Percentiles rank a stretch among this genome's conserved stretches.
These are phyloP conservation scores for Habropoda laboriosa DNA, from an alignment of 1,140 invertebrate species.

Conservation along the genomic window DNA sequence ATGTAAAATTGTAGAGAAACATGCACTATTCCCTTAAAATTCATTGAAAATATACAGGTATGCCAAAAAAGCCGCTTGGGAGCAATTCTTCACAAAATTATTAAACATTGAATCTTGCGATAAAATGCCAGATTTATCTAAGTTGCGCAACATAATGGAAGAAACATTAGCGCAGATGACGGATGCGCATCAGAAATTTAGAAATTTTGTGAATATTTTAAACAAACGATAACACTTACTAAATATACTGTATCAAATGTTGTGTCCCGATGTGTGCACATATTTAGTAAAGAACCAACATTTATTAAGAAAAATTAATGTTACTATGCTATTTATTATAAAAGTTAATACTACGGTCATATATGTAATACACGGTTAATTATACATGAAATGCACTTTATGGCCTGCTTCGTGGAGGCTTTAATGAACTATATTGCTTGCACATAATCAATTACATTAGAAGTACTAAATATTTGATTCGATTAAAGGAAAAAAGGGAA, in stretches of 20 bases:
- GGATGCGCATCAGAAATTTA: slow-evolving; percentile 72
- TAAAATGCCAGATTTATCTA: slow-evolving; percentile 85
- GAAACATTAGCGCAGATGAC: slow-evolving; percentile 80
- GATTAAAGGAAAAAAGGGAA: not conserved
- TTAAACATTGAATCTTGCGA: slow-evolving; percentile 88
- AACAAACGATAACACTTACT: slow-evolving; percentile 81
- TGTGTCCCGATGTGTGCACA: slow-evolving; percentile 62
- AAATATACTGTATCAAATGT: slow-evolving; percentile 50
- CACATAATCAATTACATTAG: slow-evolving; percentile 63
- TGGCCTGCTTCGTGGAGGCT: slow-evolving; percentile 67
- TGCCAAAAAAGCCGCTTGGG: slow-evolving; percentile 85
- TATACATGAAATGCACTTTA: slow-evolving; percentile 64
- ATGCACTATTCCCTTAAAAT: not conserved
- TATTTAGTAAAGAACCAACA: slow-evolving; percentile 67
- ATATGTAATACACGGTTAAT: slow-evolving; percentile 65
- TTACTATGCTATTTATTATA: slow-evolving; percentile 77
- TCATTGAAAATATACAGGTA: slow-evolving; percentile 80
- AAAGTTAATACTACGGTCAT: slow-evolving; percentile 67
- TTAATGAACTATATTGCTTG: slow-evolving; percentile 59
- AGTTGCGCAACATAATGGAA: slow-evolving; percentile 84
- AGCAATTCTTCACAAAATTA: slow-evolving; percentile 85
- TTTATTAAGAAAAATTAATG: slow-evolving; percentile 69
- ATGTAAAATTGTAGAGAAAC: not conserved
- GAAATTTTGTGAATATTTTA: slow-evolving; percentile 77
- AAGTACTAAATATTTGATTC: slow-evolving; percentile 40